Evolutionary conservation across 2,797 vertebrate genomes (phyloP), one percentile per base, ranked within the genome.

Genomic region (Premnoplex brunnescens): DNA sequence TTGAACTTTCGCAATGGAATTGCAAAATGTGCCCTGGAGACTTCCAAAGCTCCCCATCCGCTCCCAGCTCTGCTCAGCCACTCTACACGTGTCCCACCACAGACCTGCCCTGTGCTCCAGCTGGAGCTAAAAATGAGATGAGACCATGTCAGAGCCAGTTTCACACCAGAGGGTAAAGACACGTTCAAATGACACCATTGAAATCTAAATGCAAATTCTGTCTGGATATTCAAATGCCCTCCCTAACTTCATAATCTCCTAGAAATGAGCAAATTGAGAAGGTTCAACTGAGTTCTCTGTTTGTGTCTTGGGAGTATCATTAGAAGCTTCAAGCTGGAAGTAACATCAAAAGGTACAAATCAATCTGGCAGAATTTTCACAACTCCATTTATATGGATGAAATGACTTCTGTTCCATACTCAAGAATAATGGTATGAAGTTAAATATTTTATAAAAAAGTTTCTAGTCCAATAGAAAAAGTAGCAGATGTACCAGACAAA

Each of bases 321-420:
- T 39, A 85, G 59, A 80, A 88, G n/a, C 30, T 74, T 77, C 63
- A 79, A 86, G 56, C 37, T 82, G 39, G 24, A 92, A 92, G 52
- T 22, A 90, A 71, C 30, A 52, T 54, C 59, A 88, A 71, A 84
- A 90, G 15, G 48, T 52, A 91, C 14, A 9, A 95, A 94, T 94
- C 91, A 92, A 28, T 88, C 81, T 91, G 76, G 73, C 82, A 91
- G 27, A 63, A 95, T 68, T 76, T 52, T 95, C 63, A 56, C 59
- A 90, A 36, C 56, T 86, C 67, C 67, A 76, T 69, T 95, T 86
- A 81, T 2, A 9, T 46, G 73, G 71, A 85, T 78, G 34, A 88
- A 85, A 73, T 44, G 0, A 86, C 30, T 86, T 88, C 74, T 91
- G 49, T n/a, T 27, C 44, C 34, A 37, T 82, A 91, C 36, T 87